Evolutionary conservation across 2,797 vertebrate genomes (phyloP).

Genomic region (Centroberyx gerrardi): DNA sequence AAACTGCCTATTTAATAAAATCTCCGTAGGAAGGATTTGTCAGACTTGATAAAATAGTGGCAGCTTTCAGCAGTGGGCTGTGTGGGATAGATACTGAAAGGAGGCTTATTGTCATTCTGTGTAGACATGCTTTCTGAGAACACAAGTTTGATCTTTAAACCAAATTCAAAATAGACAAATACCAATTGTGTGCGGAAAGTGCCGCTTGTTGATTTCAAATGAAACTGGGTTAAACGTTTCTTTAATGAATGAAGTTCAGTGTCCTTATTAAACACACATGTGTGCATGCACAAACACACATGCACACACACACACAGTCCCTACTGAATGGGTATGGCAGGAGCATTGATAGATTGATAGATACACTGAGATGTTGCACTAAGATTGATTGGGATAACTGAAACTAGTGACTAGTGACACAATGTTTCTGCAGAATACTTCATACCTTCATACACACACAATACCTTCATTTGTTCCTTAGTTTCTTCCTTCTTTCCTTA

Average conservation of each 20-base stretch:
- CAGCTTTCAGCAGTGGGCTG: slow-evolving; percentile 1
- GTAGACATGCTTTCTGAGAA: background rate
- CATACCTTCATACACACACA: too few species aligned
- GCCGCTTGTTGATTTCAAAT: background rate
- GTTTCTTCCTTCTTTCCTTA: too few species aligned
- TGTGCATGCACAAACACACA: background rate
- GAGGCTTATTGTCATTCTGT: slow-evolving; percentile 7
- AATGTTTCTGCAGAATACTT: too few species aligned
- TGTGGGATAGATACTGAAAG: background rate
- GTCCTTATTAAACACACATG: background rate
- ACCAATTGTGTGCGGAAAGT: background rate
- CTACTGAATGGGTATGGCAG: too few species aligned
- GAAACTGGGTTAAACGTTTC: background rate
- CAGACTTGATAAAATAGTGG: slow-evolving; percentile 20
- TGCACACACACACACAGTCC: background rate
- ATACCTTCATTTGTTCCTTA: too few species aligned
- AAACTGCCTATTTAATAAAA: slow-evolving; percentile 10
- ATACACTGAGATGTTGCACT: too few species aligned
- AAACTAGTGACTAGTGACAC: too few species aligned
- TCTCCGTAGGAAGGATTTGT: slow-evolving; percentile 25
- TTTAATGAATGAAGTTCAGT: background rate
- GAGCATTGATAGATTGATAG: too few species aligned
- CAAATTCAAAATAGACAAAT: background rate
- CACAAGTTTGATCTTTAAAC: background rate
- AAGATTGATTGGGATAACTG: too few species aligned